These are phyloP conservation scores for Tragelaphus buxtoni DNA, from an alignment of 2,113 vertebrate genomes.

Conservation along the genomic window DNA sequence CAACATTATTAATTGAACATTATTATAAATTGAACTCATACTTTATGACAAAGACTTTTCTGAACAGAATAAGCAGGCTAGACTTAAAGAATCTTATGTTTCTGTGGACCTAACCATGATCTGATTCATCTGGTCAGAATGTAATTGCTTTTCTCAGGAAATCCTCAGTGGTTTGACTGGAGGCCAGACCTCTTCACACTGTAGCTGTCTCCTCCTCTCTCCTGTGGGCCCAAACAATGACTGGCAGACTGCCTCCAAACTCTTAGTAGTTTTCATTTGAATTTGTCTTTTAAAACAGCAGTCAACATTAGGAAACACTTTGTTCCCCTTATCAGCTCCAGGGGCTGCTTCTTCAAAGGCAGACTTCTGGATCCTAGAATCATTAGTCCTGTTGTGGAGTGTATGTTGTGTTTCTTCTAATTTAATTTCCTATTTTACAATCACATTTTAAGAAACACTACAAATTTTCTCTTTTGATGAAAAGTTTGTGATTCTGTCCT, in stretches of 20 bases:
- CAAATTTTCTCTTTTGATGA: not conserved
- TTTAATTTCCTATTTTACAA: constrained; percentile 2
- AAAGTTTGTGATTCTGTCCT: not conserved
- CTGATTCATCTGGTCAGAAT: not conserved
- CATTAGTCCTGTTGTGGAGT: not conserved
- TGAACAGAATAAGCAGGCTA: not conserved
- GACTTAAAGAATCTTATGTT: not conserved
- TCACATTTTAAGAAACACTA: not conserved
- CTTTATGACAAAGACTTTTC: not conserved
- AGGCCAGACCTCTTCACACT: not conserved
- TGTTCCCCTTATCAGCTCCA: not conserved
- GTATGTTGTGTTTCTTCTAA: constrained; percentile 4
- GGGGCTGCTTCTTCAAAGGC: not conserved
- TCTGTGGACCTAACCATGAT: not conserved
- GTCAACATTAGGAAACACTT: not conserved
- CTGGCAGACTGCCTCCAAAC: constrained; percentile 10
- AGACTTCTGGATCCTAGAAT: not conserved
- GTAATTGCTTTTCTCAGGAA: constrained; percentile 53
- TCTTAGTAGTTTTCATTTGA: constrained; percentile 6
- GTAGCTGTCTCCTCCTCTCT: not conserved
- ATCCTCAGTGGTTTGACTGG: constrained; percentile 27
- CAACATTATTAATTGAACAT: not conserved
- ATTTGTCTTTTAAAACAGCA: constrained; percentile 48
- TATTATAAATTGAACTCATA: not conserved
- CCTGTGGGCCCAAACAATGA: not conserved